Evolutionary conservation across 1,140 invertebrate genomes (phyloP).

Genomic region (Calosoma granatense): DNA sequence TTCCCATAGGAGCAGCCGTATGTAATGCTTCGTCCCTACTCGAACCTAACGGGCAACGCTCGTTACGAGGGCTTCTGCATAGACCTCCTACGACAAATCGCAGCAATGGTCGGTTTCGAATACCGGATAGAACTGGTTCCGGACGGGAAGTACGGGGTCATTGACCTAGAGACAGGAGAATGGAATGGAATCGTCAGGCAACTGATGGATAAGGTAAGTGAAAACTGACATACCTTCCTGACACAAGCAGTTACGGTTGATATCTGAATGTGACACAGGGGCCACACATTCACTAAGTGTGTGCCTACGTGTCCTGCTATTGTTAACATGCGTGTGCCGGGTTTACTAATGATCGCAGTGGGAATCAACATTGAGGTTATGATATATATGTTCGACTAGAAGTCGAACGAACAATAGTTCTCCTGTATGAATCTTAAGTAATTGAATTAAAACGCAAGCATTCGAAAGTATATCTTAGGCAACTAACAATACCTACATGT

Average conservation of each 20-base stretch:
- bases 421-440: too few species aligned
- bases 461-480: too few species aligned
- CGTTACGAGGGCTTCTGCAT: slow-evolving; percentile 95
- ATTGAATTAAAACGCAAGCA: too few species aligned
- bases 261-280: too few species aligned
- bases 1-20: slow-evolving; percentile 80
- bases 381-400: too few species aligned
- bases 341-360: too few species aligned
- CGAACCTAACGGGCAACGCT: slow-evolving; percentile 76
- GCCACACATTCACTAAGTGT: too few species aligned
- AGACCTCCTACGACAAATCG: slow-evolving; percentile 80
- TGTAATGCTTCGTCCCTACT: slow-evolving; percentile 82
- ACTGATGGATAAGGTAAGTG: slow-evolving; percentile 68
- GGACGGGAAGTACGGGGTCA: slow-evolving; percentile 90
- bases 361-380: too few species aligned
- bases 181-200: slow-evolving; percentile 97
- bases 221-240: neutral
- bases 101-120: slow-evolving; percentile 81
- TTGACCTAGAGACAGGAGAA: slow-evolving; percentile 78
- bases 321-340: too few species aligned
- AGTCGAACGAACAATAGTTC: too few species aligned
- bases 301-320: too few species aligned
- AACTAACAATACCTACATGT: too few species aligned
- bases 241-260: neutral
- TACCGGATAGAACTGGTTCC: slow-evolving; percentile 84